phyloP scores from a whole-genome alignment of 1,140 invertebrate genomes.

The Papilio machaon region DNA sequence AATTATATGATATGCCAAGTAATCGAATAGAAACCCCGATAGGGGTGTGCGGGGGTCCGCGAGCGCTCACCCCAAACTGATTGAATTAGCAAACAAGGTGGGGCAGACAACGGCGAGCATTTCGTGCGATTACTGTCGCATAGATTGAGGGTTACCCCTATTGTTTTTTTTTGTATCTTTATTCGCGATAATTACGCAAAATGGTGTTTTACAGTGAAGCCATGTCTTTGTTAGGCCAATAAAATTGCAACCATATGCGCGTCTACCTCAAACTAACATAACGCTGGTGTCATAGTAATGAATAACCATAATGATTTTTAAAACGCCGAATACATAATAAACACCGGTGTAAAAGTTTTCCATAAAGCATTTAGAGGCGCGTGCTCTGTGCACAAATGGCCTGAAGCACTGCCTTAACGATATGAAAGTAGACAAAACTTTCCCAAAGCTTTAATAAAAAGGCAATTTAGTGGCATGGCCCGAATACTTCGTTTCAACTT shows the following conservation, averaged over 20 bases:
- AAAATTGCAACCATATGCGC: too few species aligned
- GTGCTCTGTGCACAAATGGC: slow-evolving; percentile 1
- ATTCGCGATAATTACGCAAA: not conserved
- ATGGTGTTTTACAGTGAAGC: not conserved
- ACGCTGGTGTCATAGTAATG: too few species aligned
- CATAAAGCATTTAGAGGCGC: not conserved
- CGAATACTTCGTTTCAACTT: not conserved
- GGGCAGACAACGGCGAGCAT: not conserved
- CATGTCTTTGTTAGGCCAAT: not conserved
- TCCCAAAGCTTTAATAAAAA: not conserved
- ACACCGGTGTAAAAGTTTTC: not conserved
- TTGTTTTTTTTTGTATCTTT: not conserved
- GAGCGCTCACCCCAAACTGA: not conserved
- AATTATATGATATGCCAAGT: not conserved
- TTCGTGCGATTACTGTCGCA: not conserved
- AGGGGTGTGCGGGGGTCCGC: slow-evolving; percentile 7
- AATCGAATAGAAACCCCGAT: slow-evolving; percentile 1
- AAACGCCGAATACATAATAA: not conserved
- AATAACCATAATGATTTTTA: not conserved
- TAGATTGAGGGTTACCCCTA: not conserved
- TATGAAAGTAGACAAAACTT: slow-evolving; percentile 12
- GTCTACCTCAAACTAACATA: too few species aligned
- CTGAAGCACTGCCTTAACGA: not conserved
- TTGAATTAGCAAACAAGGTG: slow-evolving; percentile 3
- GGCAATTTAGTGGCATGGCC: not conserved